These are phyloP conservation scores for Montipora efflorescens DNA, from an alignment of 64 coral and sea anemone species.

Conservation along the genomic window DNA sequence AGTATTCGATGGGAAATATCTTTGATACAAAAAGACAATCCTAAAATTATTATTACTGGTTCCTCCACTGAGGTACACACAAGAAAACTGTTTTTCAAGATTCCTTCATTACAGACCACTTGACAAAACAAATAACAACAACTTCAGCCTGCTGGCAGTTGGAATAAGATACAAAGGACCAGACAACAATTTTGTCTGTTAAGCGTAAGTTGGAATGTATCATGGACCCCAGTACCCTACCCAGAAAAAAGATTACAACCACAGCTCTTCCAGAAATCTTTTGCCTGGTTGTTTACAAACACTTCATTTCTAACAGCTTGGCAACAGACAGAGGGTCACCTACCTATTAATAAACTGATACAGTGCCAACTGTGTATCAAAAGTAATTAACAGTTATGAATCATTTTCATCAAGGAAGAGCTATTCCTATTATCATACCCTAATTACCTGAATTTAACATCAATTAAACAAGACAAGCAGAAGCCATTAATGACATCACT, in stretches of 20 bases:
- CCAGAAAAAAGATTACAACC: background rate
- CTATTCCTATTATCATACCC: background rate
- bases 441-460: background rate
- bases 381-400: no score
- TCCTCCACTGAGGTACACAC: no score
- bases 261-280: background rate
- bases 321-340: no score
- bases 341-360: no score
- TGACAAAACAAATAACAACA: no score
- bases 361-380: no score
- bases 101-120: background rate
- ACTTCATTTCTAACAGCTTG: background rate
- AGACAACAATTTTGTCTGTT: no score
- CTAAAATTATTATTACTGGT: background rate
- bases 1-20: background rate
- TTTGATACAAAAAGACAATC: conserved; percentile 26
- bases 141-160: no score
- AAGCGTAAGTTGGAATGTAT: background rate
- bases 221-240: no score
- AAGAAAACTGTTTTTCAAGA: background rate
- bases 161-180: no score
- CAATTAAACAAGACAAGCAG: no score
- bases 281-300: background rate
- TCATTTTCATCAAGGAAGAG: no score
- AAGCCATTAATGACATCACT: background rate